These are phyloP conservation scores for Meteorus colon DNA, from an alignment of 2,888 invertebrate genomes.

Conservation along the genomic window DNA sequence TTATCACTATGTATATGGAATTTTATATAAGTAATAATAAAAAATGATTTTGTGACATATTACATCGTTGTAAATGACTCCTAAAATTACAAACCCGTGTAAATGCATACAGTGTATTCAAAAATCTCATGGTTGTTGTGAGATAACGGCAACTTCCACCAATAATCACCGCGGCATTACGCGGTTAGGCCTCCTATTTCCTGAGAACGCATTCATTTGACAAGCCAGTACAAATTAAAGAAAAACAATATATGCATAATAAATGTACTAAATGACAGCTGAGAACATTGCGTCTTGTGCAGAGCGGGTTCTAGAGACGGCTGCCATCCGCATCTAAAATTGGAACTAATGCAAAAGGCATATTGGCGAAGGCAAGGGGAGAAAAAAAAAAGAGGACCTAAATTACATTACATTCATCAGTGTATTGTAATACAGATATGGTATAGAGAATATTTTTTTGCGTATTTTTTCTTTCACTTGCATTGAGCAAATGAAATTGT, in stretches of 20 bases:
- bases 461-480: not conserved
- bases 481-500: not conserved
- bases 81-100: constrained; percentile 21
- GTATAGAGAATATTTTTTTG: not conserved
- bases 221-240: constrained; percentile 32
- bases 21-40: constrained; percentile 18
- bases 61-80: not conserved
- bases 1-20: constrained; percentile 7
- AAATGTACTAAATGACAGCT: constrained; percentile 19
- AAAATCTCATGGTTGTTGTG: not conserved
- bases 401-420: constrained; percentile 30
- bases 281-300: constrained; percentile 16
- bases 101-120: constrained; percentile 12
- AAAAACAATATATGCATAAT: constrained; percentile 32
- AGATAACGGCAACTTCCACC: constrained; percentile 27
- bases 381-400: constrained; percentile 2
- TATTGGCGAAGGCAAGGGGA: not conserved
- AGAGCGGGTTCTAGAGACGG: constrained; percentile 29
- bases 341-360: constrained; percentile 30
- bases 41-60: not conserved
- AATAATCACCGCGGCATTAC: constrained; percentile 25
- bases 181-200: constrained; percentile 33
- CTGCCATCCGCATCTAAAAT: constrained; percentile 36
- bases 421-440: constrained; percentile 10
- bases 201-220: constrained; percentile 43